These are phyloP conservation scores for Cyprinella venusta DNA, from an alignment of 2,797 vertebrate genomes.

Conservation along the genomic window DNA sequence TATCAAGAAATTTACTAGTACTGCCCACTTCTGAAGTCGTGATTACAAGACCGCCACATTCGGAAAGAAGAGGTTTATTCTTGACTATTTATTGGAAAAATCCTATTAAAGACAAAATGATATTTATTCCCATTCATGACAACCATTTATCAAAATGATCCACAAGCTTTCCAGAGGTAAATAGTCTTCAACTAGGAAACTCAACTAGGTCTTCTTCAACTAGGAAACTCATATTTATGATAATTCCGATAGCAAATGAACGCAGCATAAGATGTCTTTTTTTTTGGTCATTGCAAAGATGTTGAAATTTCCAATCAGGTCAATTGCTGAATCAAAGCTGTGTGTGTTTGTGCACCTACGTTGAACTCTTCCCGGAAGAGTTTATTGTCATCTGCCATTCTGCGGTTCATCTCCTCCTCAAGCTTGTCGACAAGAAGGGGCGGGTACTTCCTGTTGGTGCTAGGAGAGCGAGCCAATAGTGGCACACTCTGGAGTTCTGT, in stretches of 20 bases:
- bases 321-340: background rate
- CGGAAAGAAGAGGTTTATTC: background rate
- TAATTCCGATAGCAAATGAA: background rate
- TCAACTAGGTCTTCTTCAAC: background rate
- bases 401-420: constrained; percentile 98
- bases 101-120: too few species aligned
- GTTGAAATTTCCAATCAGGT: background rate
- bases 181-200: background rate
- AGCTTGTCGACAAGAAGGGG: constrained; percentile 95
- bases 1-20: background rate
- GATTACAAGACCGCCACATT: too few species aligned
- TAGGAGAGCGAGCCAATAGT: constrained; percentile 94
- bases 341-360: constrained; percentile 75
- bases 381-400: constrained; percentile 99
- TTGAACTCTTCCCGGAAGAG: constrained; percentile 98
- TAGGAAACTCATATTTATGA: background rate
- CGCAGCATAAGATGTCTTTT: background rate
- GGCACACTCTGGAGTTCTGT: constrained; percentile 96
- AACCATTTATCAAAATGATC: background rate
- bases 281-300: background rate
- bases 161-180: background rate
- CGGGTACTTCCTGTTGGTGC: constrained; percentile 98
- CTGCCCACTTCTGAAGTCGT: too few species aligned
- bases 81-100: too few species aligned
- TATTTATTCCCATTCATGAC: too few species aligned